phyloP scores from a whole-genome alignment of 30 jellyfish, hydroid and myxozoan species.

The Euphysa ruthae region DNA sequence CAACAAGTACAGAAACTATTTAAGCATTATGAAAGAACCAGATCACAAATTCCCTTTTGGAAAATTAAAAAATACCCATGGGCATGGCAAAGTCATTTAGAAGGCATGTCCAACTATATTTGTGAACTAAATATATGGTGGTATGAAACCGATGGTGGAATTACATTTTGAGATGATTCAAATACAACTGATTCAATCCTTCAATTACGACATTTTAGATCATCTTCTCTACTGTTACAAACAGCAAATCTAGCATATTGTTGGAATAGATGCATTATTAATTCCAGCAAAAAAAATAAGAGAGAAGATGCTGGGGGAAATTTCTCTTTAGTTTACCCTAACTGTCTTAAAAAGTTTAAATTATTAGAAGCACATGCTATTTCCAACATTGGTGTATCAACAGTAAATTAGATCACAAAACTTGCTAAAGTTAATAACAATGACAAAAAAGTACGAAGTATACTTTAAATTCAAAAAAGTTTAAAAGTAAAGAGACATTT shows the following conservation, averaged over 20 bases:
- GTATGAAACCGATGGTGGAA: constrained; percentile 5
- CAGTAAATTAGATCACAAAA: too few species aligned
- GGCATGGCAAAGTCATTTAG: constrained; percentile 12
- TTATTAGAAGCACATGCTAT: too few species aligned
- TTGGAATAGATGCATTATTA: constrained; percentile 2
- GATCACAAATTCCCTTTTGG: constrained; percentile 13
- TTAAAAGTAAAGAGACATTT: too few species aligned
- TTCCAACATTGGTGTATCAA: too few species aligned
- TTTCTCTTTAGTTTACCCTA: background rate
- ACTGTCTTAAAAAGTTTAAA: background rate
- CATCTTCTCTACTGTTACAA: background rate
- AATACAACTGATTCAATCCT: background rate
- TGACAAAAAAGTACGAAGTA: too few species aligned
- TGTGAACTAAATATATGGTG: constrained; percentile 5
- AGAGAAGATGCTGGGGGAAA: constrained; percentile 1
- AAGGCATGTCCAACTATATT: constrained; percentile 8
- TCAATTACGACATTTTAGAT: background rate
- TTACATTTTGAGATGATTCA: constrained; percentile 8
- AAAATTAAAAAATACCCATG: constrained; percentile 11
- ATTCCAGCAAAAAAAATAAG: constrained; percentile 5
- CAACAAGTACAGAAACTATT: background rate
- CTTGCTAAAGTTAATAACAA: too few species aligned
- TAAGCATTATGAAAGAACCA: background rate
- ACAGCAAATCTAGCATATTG: constrained; percentile 1
- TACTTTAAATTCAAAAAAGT: too few species aligned